These are phyloP conservation scores for Thaumatotibia leucotreta DNA, from an alignment of 1,140 invertebrate species.

Conservation along the genomic window DNA sequence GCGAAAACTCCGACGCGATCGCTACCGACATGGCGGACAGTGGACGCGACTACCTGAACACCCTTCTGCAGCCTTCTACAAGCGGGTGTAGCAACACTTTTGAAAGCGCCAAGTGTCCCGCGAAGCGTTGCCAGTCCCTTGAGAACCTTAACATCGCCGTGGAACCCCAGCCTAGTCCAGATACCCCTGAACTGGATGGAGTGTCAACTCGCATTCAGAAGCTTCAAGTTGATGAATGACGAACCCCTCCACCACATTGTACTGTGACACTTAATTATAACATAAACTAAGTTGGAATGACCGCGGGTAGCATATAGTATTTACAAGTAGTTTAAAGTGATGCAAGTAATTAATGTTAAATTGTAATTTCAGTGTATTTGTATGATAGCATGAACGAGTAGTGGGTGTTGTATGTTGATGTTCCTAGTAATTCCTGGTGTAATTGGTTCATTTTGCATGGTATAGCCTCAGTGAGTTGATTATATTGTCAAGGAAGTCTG, in stretches of 20 bases:
- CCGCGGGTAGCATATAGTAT: slow-evolving; percentile 29
- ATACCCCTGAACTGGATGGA: slow-evolving; percentile 67
- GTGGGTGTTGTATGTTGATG: slow-evolving; percentile 45
- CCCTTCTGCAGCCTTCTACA: slow-evolving; percentile 60
- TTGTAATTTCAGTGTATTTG: slow-evolving; percentile 50
- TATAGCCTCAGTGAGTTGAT: slow-evolving; percentile 25
- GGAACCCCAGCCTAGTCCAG: slow-evolving; percentile 41
- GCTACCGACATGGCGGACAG: slow-evolving; percentile 51
- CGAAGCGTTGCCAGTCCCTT: slow-evolving; percentile 66
- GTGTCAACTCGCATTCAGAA: slow-evolving; percentile 67
- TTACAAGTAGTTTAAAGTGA: slow-evolving; percentile 27
- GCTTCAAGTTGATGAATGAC: slow-evolving; percentile 71
- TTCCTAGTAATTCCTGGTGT: slow-evolving; percentile 44
- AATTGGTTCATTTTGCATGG: slow-evolving; percentile 45
- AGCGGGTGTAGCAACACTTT: slow-evolving; percentile 42
- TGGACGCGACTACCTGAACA: slow-evolving; percentile 53
- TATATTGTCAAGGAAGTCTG: slow-evolving; percentile 27
- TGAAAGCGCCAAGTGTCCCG: slow-evolving; percentile 34
- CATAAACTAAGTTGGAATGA: slow-evolving; percentile 19
- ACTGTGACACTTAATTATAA: slow-evolving; percentile 22
- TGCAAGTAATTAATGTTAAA: slow-evolving; percentile 33
- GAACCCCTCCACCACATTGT: slow-evolving; percentile 4
- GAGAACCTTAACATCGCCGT: slow-evolving; percentile 61
- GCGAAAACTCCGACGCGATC: slow-evolving; percentile 78
- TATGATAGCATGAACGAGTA: slow-evolving; percentile 34